Conservation (phyloP, 2,888 invertebrate genomes). For the Acanthosepion esculentum region DNA sequence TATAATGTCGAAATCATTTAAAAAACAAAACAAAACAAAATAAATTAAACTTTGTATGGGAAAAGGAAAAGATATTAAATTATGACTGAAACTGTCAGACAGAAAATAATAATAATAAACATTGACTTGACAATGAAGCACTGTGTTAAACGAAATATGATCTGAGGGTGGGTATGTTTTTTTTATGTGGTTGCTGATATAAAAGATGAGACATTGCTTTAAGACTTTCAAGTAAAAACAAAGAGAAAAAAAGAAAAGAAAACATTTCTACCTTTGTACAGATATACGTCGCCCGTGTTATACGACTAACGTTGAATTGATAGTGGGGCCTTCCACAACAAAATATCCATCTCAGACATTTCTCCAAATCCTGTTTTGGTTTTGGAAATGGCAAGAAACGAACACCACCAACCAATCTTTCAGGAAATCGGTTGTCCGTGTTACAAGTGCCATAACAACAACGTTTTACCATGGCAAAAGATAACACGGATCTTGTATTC, state of each 20-base stretch:
- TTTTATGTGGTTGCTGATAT: too few relatives aligned
- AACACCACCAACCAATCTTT: constrained; percentile 50
- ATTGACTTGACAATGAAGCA: too few relatives aligned
- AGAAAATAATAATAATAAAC: too few relatives aligned
- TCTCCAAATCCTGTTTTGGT: constrained; percentile 51
- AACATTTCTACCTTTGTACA: constrained; percentile 23
- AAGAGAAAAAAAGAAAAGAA: background rate
- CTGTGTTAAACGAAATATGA: too few relatives aligned
- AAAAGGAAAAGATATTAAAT: too few relatives aligned
- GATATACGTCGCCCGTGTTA: constrained; percentile 24
- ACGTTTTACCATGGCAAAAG: constrained; percentile 14
- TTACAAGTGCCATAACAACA: constrained; percentile 52
- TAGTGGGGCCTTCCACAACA: constrained; percentile 50
- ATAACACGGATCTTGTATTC: too few relatives aligned
- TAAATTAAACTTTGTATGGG: too few relatives aligned
- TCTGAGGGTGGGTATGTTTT: too few relatives aligned
- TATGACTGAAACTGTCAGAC: too few relatives aligned
- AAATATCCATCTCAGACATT: constrained; percentile 53
- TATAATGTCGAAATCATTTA: too few relatives aligned
- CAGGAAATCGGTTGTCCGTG: constrained; percentile 52
- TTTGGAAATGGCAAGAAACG: constrained; percentile 53
- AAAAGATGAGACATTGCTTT: background rate
- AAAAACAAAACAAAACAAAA: too few relatives aligned
- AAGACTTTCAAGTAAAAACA: too few relatives aligned
- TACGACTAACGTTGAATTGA: constrained; percentile 40